Conservation (phyloP, 2,888 invertebrate genomes). For the Ormyrus nitidulus region DNA sequence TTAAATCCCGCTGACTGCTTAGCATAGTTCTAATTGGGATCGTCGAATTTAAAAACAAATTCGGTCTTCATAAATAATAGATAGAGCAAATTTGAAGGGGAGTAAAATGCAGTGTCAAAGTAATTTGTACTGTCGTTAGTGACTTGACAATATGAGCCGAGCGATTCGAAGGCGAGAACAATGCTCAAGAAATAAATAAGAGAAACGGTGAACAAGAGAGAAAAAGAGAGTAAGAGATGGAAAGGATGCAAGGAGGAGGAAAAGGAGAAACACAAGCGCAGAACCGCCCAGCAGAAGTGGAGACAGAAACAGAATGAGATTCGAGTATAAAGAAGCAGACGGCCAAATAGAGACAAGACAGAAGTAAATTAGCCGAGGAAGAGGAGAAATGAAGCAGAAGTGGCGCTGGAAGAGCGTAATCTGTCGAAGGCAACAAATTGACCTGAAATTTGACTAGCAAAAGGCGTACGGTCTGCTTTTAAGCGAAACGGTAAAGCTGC, state of each 20-base stretch:
- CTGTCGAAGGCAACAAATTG: neutral
- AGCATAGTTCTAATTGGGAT: too few relatives aligned
- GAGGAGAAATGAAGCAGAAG: slow-evolving; percentile 30
- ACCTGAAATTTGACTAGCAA: slow-evolving; percentile 19
- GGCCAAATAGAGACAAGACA: slow-evolving; percentile 48
- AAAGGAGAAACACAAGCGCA: slow-evolving; percentile 34
- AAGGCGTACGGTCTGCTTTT: neutral
- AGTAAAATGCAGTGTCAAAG: slow-evolving; percentile 19
- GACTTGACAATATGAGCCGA: slow-evolving; percentile 33
- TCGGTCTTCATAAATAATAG: too few relatives aligned
- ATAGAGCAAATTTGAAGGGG: slow-evolving; percentile 14
- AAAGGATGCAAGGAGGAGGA: slow-evolving; percentile 14
- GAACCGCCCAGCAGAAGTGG: slow-evolving; percentile 28
- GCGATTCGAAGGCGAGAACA: slow-evolving; percentile 49
- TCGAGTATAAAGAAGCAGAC: neutral
- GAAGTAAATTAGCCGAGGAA: slow-evolving; percentile 38
- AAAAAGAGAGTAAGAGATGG: neutral
- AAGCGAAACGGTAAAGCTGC: neutral
- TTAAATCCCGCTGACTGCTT: too few relatives aligned
- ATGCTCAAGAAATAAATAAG: slow-evolving; percentile 52
- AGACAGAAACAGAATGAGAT: slow-evolving; percentile 27
- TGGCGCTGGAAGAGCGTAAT: neutral
- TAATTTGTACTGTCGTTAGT: slow-evolving; percentile 42
- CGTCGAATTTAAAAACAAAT: too few relatives aligned
- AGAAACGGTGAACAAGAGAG: slow-evolving; percentile 12